Evolutionary conservation across 2,113 vertebrate species (phyloP).

Genomic region (Aphelocoma coerulescens): DNA sequence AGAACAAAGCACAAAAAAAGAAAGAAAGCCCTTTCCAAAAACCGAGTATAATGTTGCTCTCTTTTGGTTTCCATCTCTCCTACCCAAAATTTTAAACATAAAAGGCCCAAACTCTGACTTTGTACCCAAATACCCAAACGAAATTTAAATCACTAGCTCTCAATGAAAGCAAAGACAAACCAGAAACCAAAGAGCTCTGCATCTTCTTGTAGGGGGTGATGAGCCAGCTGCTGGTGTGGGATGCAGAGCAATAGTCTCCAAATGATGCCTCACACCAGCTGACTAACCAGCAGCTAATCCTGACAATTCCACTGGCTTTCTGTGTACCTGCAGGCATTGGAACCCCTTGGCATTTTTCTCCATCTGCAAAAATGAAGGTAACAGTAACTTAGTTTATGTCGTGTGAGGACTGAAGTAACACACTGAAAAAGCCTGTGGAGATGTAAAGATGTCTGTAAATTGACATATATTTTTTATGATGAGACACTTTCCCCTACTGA

Average conservation of each 20-base stretch:
- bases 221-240: not conserved
- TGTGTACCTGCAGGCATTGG: not conserved
- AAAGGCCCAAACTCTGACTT: not conserved
- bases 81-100: not conserved
- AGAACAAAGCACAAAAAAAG: not conserved
- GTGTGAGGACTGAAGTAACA: not conserved
- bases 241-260: not conserved
- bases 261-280: not conserved
- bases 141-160: not conserved
- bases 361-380: not conserved
- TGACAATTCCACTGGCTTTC: not conserved
- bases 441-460: not conserved
- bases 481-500: not conserved
- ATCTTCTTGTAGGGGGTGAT: not conserved
- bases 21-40: not conserved
- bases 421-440: not conserved
- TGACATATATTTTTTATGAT: not conserved
- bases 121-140: not conserved
- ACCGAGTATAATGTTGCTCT: fast-evolving
- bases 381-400: not conserved
- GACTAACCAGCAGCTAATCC: not conserved
- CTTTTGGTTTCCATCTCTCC: not conserved
- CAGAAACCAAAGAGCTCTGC: not conserved
- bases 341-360: not conserved
- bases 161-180: not conserved